Evolutionary conservation across 2,113 vertebrate genomes (phyloP).

Genomic region (Corapipo altera): DNA sequence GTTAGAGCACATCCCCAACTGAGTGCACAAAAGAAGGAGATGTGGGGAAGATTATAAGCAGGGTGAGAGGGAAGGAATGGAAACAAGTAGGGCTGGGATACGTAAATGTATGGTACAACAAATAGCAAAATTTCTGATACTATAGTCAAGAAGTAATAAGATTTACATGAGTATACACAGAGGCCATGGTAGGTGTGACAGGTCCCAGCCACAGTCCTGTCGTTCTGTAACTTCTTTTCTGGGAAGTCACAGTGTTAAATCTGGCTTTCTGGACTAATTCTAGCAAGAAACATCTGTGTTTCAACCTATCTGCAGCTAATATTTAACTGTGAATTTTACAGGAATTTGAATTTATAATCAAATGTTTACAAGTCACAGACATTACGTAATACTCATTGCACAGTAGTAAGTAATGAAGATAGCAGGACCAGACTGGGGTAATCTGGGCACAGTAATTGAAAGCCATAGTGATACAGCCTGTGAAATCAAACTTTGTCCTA

Average conservation of each 20-base stretch:
- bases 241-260: neutral
- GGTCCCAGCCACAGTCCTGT: neutral
- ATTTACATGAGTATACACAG: neutral
- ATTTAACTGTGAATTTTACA: conserved; percentile 25
- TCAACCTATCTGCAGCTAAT: neutral
- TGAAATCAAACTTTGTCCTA: neutral
- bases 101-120: accelerated
- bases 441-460: neutral
- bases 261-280: neutral
- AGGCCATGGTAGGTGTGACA: neutral
- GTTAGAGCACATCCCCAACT: neutral
- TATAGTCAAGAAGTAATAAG: neutral
- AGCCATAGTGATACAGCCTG: neutral
- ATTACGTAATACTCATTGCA: neutral
- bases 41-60: neutral
- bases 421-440: neutral
- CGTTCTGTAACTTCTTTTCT: neutral
- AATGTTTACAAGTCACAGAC: conserved; percentile 29
- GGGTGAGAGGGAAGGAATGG: neutral
- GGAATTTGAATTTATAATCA: conserved; percentile 46
- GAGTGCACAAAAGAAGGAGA: neutral
- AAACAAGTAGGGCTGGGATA: neutral
- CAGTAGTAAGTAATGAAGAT: neutral
- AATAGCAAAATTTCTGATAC: neutral
- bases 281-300: conserved; percentile 23